Evolutionary conservation across 1,140 invertebrate species (phyloP).

Genomic region (Dryas iulia): DNA sequence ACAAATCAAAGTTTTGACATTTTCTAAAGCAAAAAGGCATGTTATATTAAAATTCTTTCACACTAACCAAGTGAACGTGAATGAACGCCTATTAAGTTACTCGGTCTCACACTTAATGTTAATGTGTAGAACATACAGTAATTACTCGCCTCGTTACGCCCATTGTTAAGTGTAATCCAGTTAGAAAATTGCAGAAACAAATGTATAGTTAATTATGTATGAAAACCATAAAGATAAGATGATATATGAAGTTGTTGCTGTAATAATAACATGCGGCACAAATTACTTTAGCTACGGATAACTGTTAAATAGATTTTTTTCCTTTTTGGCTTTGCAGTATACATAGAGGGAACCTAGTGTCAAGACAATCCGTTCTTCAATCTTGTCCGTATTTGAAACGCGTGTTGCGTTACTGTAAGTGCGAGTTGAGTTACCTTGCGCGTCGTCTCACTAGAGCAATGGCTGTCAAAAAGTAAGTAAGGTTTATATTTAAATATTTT

Average conservation of each 20-base stretch:
- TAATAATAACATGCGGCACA: background rate
- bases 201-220: conserved; percentile 3
- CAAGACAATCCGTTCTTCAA: no score
- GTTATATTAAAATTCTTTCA: background rate
- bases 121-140: conserved; percentile 24
- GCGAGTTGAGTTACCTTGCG: no score
- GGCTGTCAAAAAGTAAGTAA: no score
- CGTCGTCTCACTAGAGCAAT: no score
- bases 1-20: no score
- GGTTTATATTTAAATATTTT: no score
- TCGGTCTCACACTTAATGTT: conserved; percentile 5
- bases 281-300: background rate
- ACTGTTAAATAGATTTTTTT: background rate
- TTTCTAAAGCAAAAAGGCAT: background rate
- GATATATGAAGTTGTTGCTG: background rate
- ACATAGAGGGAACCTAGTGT: no score
- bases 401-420: no score
- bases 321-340: no score
- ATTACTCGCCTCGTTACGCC: conserved; percentile 25
- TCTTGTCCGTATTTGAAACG: no score
- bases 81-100: background rate
- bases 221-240: conserved; percentile 1
- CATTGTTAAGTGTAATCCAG: conserved; percentile 22
- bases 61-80: background rate
- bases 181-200: conserved; percentile 15